Conservation (phyloP, 2,113 vertebrate genomes). For the Monarcha castaneiventris region DNA sequence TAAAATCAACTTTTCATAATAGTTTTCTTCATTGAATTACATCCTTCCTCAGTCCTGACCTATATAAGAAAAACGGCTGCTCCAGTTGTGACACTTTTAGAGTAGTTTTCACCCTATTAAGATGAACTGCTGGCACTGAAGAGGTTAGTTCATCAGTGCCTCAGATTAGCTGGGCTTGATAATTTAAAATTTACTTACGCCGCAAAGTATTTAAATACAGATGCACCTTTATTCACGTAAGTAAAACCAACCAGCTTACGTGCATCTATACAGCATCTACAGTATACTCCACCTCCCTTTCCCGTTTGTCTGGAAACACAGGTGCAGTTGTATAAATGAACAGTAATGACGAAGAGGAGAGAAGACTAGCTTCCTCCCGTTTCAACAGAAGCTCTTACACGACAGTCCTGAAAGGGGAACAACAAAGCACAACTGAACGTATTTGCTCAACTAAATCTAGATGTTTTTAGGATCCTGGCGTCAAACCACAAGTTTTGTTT, state of each 20-base stretch:
- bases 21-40: not conserved
- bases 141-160: not conserved
- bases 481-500: not conserved
- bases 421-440: not conserved
- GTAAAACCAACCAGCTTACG: not conserved
- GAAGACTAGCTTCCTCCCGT: not conserved
- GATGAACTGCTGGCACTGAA: not conserved
- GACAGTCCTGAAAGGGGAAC: not conserved
- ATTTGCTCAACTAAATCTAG: not conserved
- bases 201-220: not conserved
- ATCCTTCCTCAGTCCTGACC: not conserved
- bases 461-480: not conserved
- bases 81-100: not conserved
- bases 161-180: not conserved
- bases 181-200: not conserved
- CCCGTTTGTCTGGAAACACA: not conserved
- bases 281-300: not conserved
- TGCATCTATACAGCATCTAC: no score
- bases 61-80: not conserved
- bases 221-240: not conserved
- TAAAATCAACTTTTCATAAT: not conserved
- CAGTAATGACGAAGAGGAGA: not conserved
- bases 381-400: not conserved
- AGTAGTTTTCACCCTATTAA: not conserved
- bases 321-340: not conserved